Evolutionary conservation across 1,140 invertebrate genomes (phyloP).

Genomic region (Drosophila pallidifrons): DNA sequence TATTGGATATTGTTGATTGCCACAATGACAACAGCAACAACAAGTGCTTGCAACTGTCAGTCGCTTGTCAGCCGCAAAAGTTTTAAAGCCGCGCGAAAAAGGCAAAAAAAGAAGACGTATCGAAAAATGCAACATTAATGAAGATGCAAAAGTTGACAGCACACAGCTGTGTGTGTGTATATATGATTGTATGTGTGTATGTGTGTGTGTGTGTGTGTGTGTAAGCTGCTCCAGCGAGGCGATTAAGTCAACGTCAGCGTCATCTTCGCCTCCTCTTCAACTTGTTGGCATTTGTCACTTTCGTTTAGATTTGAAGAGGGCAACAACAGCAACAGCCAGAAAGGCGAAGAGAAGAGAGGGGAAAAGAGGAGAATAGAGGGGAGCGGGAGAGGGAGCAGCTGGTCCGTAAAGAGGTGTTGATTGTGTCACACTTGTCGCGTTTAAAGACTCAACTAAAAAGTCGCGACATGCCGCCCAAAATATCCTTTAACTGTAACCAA

Average conservation of each 20-base stretch:
- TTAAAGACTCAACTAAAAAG: slow-evolving; percentile 52
- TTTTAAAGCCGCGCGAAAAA: slow-evolving; percentile 37
- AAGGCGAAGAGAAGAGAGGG: neutral
- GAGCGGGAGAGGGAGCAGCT: slow-evolving; percentile 8
- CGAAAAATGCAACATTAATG: slow-evolving; percentile 65
- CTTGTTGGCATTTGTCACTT: slow-evolving; percentile 76
- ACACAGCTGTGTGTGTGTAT: slow-evolving; percentile 44
- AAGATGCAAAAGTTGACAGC: slow-evolving; percentile 81
- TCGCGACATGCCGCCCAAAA: slow-evolving; percentile 69
- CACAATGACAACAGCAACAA: slow-evolving; percentile 28
- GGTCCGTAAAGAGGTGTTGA: slow-evolving; percentile 72
- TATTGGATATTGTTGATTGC: slow-evolving; percentile 57
- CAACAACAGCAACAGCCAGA: slow-evolving; percentile 25
- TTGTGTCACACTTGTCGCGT: slow-evolving; percentile 79
- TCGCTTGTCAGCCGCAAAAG: slow-evolving; percentile 35
- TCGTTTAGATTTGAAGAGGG: slow-evolving; percentile 76
- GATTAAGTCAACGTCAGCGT: slow-evolving; percentile 62
- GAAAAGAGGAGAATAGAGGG: too few relatives aligned
- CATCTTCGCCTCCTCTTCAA: slow-evolving; percentile 57
- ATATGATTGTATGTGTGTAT: neutral
- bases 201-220: slow-evolving; percentile 21
- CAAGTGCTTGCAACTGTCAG: slow-evolving; percentile 43
- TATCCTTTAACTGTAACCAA: slow-evolving; percentile 83
- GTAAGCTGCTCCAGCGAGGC: slow-evolving; percentile 51
- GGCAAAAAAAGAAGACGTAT: slow-evolving; percentile 7